These are phyloP conservation scores for Seira sanloemensis DNA, from an alignment of 2,888 invertebrate genomes.

Conservation along the genomic window DNA sequence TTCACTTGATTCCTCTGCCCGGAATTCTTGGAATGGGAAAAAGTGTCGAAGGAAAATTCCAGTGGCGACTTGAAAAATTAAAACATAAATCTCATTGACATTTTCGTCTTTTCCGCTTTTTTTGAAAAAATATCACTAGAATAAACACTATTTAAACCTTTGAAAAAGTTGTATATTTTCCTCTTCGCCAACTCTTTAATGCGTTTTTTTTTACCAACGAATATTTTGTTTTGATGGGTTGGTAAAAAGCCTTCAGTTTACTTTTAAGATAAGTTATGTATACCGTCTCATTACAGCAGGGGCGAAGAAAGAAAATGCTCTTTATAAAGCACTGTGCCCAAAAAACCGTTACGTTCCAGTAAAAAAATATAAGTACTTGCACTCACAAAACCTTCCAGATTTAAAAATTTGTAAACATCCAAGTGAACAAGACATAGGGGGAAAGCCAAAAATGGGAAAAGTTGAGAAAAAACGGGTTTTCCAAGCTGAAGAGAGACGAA, in stretches of 20 bases:
- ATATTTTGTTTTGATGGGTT: constrained; percentile 25
- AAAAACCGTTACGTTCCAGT: no score
- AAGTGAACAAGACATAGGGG: not conserved
- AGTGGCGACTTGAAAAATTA: constrained; percentile 36
- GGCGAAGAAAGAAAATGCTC: not conserved
- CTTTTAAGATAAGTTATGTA: constrained; percentile 30
- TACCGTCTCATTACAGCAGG: constrained; percentile 23
- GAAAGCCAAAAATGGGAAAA: not conserved
- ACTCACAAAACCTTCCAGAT: constrained; percentile 26
- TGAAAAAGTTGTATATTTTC: no score
- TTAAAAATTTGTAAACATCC: constrained; percentile 36
- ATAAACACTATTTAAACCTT: not conserved
- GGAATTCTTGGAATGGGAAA: not conserved
- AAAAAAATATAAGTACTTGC: no score
- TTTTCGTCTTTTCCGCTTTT: constrained; percentile 19
- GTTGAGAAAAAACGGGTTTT: not conserved
- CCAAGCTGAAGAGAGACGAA: no score
- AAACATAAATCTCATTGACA: constrained; percentile 45
- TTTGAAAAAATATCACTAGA: not conserved
- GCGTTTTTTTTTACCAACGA: no score
- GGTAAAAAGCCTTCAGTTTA: constrained; percentile 11
- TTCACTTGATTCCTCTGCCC: no score
- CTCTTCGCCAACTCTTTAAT: no score
- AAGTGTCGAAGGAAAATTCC: constrained; percentile 41
- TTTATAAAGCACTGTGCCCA: no score